These are phyloP conservation scores for Coleophora deauratella DNA, from an alignment of 2,888 invertebrate species.

Conservation along the genomic window DNA sequence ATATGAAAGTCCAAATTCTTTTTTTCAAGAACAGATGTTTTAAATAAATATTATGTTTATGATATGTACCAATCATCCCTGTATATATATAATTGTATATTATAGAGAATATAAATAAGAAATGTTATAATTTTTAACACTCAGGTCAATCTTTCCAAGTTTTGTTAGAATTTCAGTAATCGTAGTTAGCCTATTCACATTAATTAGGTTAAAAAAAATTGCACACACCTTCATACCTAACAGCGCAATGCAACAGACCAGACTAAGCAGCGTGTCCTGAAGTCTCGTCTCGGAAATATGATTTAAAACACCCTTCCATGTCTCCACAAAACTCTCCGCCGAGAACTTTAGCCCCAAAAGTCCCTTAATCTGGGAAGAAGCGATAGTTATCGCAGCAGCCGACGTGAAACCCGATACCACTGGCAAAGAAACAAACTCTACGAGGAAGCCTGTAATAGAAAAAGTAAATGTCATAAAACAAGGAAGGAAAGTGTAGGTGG, in stretches of 20 bases:
- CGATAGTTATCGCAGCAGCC: slow-evolving; percentile 83
- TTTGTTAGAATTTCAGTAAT: too few species aligned
- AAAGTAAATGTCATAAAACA: background rate
- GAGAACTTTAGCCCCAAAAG: slow-evolving; percentile 76
- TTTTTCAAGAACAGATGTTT: too few species aligned
- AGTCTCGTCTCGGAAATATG: slow-evolving; percentile 70
- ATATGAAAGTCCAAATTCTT: too few species aligned
- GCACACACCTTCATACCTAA: slow-evolving; percentile 75
- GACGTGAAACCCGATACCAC: slow-evolving; percentile 85
- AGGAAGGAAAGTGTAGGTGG: too few species aligned
- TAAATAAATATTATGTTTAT: too few species aligned
- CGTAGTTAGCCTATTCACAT: too few species aligned
- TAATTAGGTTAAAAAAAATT: background rate
- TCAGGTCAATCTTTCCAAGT: too few species aligned
- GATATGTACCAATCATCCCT: too few species aligned
- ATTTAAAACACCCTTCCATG: slow-evolving; percentile 70
- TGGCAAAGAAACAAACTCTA: slow-evolving; percentile 82
- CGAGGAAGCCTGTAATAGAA: slow-evolving; percentile 76
- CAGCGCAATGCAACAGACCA: slow-evolving; percentile 75
- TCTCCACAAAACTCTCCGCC: slow-evolving; percentile 76
- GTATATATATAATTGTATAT: too few species aligned
- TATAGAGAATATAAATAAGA: too few species aligned
- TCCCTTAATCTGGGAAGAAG: slow-evolving; percentile 82
- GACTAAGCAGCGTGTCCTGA: slow-evolving; percentile 76
- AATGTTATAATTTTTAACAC: too few species aligned